Evolutionary conservation across 2,797 vertebrate species (phyloP).

Genomic region (Platalea minor): DNA sequence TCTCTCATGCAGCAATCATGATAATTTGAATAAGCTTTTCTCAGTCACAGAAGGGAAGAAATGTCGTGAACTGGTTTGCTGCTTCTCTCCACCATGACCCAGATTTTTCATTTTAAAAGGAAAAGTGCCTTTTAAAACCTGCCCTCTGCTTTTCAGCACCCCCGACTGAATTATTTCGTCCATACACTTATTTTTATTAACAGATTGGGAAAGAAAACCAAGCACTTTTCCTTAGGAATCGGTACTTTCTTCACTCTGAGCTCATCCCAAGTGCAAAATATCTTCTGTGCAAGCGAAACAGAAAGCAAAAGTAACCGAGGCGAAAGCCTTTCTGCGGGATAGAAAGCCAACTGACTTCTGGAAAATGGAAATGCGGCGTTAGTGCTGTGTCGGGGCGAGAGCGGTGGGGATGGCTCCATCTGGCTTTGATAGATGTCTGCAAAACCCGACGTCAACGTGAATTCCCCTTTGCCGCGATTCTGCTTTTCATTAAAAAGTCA

Average conservation of each 20-base stretch:
- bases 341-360: neutral
- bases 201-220: neutral
- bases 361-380: neutral
- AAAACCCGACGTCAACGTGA: neutral
- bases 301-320: neutral
- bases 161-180: neutral
- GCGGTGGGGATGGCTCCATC: neutral
- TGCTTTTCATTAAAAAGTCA: neutral
- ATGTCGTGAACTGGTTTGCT: neutral
- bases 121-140: neutral
- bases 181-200: neutral
- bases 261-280: neutral
- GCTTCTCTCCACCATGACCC: neutral
- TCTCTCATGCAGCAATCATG: neutral
- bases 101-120: neutral
- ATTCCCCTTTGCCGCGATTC: neutral
- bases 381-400: neutral
- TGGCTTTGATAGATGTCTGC: neutral
- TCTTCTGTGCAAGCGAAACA: neutral
- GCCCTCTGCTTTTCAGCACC: neutral
- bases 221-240: neutral
- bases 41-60: neutral
- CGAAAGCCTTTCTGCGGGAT: neutral
- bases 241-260: neutral
- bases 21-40: neutral